These are phyloP conservation scores for Ceryle rudis DNA, from an alignment of 2,797 vertebrate species.

Conservation along the genomic window DNA sequence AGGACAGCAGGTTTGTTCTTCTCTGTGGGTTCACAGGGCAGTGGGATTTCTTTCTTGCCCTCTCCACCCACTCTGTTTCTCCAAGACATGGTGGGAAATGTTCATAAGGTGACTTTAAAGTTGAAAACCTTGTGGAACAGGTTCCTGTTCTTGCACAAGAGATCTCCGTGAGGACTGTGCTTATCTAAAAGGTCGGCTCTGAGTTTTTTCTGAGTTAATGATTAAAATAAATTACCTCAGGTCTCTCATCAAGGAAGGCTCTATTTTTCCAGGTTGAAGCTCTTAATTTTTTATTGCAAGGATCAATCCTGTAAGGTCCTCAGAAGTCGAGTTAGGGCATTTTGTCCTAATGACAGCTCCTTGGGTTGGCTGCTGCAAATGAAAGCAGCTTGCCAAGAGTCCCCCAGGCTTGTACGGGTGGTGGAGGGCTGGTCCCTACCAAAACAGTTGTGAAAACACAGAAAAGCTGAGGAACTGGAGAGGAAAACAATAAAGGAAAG, in stretches of 20 bases:
- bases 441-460: neutral
- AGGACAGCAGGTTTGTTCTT: neutral
- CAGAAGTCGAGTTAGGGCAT: neutral
- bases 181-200: neutral
- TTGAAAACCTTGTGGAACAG: rapidly evolving
- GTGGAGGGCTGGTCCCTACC: rapidly evolving
- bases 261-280: neutral
- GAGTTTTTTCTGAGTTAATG: neutral
- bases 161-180: neutral
- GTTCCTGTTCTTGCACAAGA: neutral
- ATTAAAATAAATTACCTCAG: neutral
- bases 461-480: neutral
- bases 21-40: neutral
- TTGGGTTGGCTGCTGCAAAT: rapidly evolving
- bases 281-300: neutral
- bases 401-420: neutral
- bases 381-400: neutral
- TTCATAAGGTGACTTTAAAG: neutral
- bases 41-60: neutral
- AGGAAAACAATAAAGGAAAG: neutral
- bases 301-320: neutral
- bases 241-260: neutral
- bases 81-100: rapidly evolving
- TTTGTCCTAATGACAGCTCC: neutral
- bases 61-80: neutral